Percentiles rank a stretch among this genome's conserved stretches.
These are phyloP conservation scores for Dreissena polymorpha DNA, from an alignment of 1,140 invertebrate genomes.

Conservation along the genomic window DNA sequence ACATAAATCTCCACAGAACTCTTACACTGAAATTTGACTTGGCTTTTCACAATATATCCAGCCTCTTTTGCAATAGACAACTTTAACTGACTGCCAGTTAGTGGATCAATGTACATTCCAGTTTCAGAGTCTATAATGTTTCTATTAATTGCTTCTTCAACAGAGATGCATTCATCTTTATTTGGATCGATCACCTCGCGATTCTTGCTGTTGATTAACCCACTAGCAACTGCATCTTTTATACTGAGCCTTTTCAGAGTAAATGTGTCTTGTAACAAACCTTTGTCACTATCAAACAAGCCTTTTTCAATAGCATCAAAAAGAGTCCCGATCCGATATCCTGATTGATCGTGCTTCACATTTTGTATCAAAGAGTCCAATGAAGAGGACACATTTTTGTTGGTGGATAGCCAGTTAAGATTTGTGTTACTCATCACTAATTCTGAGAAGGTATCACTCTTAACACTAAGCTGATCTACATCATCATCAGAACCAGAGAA, in stretches of 20 bases:
- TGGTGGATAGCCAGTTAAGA: slow-evolving; percentile 43
- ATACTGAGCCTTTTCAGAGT: slow-evolving; percentile 78
- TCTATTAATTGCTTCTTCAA: slow-evolving; percentile 54
- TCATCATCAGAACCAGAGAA: slow-evolving; percentile 5
- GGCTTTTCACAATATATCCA: slow-evolving; percentile 66
- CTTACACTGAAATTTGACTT: slow-evolving; percentile 55
- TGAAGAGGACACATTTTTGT: slow-evolving; percentile 68
- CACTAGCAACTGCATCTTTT: slow-evolving; percentile 85
- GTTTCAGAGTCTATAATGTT: slow-evolving; percentile 44
- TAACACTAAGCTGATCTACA: slow-evolving; percentile 36
- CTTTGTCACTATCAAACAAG: slow-evolving; percentile 62
- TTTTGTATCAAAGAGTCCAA: slow-evolving; percentile 69
- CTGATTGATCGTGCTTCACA: slow-evolving; percentile 54
- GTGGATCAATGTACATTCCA: slow-evolving; percentile 42
- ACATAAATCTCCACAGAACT: slow-evolving; percentile 72
- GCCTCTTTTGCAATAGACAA: slow-evolving; percentile 64
- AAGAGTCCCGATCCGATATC: slow-evolving; percentile 62
- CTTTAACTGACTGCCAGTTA: slow-evolving; percentile 57
- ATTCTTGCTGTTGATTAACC: slow-evolving; percentile 70
- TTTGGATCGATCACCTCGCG: slow-evolving; percentile 66
- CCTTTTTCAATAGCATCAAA: slow-evolving; percentile 68
- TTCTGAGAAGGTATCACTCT: slow-evolving; percentile 50
- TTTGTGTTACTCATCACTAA: slow-evolving; percentile 38
- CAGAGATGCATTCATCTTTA: slow-evolving; percentile 49
- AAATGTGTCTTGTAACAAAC: slow-evolving; percentile 86